Evolutionary conservation across 2,888 invertebrate genomes (phyloP).

Genomic region (Brachypalpus laphriformis): DNA sequence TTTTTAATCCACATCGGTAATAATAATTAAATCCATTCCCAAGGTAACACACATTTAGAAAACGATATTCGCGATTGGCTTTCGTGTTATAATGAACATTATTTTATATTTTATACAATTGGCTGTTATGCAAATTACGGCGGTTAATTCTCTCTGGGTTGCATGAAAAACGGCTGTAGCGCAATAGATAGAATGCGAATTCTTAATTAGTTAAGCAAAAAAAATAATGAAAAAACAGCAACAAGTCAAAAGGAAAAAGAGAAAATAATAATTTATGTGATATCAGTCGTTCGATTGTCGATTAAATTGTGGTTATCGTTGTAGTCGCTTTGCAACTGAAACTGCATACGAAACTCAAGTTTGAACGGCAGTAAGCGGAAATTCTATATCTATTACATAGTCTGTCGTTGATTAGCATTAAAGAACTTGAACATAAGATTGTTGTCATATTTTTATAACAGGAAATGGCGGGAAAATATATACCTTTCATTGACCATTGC

Average conservation of each 20-base stretch:
- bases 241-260: slow-evolving; percentile 2
- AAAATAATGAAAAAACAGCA: neutral
- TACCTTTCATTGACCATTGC: neutral
- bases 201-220: slow-evolving; percentile 31
- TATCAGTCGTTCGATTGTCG: slow-evolving; percentile 34
- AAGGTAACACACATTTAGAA: slow-evolving; percentile 45
- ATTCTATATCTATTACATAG: neutral
- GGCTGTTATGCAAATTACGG: slow-evolving; percentile 53
- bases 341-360: slow-evolving; percentile 34
- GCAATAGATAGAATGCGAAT: slow-evolving; percentile 27
- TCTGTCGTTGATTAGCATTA: neutral
- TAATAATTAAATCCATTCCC: slow-evolving; percentile 48
- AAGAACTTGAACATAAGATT: no score
- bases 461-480: neutral
- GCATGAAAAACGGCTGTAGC: slow-evolving; percentile 22
- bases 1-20: slow-evolving; percentile 38
- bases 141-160: slow-evolving; percentile 27
- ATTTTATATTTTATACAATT: slow-evolving; percentile 10
- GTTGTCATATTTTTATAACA: neutral
- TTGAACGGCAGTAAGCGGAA: slow-evolving; percentile 12
- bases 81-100: slow-evolving; percentile 17
- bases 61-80: slow-evolving; percentile 41
- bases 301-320: slow-evolving; percentile 49
- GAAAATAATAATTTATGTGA: slow-evolving; percentile 39
- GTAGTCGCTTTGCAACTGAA: slow-evolving; percentile 24